A percentile compares a stretch with the other conserved stretches of the same genome.
Conservation (phyloP, 2,113 vertebrate species). For the Cervus canadensis region DNA sequence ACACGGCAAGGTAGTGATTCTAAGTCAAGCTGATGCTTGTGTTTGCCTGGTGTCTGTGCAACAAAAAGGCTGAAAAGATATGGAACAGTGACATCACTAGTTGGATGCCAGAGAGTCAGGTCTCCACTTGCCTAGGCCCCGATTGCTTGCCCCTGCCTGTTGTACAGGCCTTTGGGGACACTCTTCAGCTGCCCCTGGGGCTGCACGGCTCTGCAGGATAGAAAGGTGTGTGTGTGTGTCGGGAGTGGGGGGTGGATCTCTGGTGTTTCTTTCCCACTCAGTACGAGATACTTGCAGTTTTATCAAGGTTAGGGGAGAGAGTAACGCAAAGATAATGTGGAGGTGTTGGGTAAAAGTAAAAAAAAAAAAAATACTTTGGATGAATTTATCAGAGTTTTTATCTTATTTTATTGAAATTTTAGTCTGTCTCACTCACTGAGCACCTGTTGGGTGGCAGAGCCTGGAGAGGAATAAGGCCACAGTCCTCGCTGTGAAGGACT, state of each 20-base stretch:
- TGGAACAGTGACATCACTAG: neutral
- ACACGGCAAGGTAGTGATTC: neutral
- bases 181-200: neutral
- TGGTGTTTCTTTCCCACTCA: neutral
- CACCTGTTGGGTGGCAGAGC: neutral
- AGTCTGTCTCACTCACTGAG: neutral
- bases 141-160: neutral
- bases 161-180: neutral
- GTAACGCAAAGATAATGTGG: neutral
- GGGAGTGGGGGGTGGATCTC: neutral
- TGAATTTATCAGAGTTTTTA: neutral
- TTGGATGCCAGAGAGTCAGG: neutral
- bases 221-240: neutral
- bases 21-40: neutral
- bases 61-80: neutral
- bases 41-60: neutral
- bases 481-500: neutral
- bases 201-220: neutral
- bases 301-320: neutral
- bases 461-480: neutral
- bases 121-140: neutral
- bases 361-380: neutral
- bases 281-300: neutral
- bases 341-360: neutral
- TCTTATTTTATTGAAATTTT: neutral